Evolutionary conservation across 2,888 invertebrate genomes (phyloP).

Genomic region (Drosophila emarginata): DNA sequence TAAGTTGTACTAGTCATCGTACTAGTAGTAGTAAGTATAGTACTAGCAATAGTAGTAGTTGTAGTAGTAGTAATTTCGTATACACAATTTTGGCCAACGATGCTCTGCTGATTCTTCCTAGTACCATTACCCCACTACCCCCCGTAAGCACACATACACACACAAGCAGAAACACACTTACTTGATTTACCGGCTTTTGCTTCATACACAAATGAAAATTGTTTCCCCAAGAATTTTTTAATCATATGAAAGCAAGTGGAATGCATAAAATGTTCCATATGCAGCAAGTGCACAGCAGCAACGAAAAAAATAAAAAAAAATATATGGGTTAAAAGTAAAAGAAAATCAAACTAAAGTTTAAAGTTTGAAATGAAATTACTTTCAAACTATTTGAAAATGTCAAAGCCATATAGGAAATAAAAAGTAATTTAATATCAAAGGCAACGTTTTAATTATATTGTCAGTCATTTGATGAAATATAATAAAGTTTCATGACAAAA

Average conservation of each 20-base stretch:
- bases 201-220: constrained; percentile 46
- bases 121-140: constrained; percentile 1
- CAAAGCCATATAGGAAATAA: background rate
- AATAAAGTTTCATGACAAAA: background rate
- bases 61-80: constrained; percentile 49
- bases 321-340: no score
- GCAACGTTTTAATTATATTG: background rate
- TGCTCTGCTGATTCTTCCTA: constrained; percentile 14
- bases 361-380: background rate
- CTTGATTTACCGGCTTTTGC: constrained; percentile 65
- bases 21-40: constrained; percentile 22
- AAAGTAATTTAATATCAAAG: background rate
- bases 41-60: constrained; percentile 25
- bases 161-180: background rate
- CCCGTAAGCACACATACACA: background rate
- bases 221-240: constrained; percentile 74
- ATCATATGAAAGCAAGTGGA: constrained; percentile 47
- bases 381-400: background rate
- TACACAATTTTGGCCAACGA: constrained; percentile 59
- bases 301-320: constrained; percentile 61
- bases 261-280: constrained; percentile 35
- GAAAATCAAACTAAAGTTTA: constrained; percentile 14
- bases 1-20: constrained; percentile 30
- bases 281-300: constrained; percentile 22
- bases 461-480: background rate